Evolutionary conservation across 2,113 vertebrate genomes (phyloP).

Genomic region (Uria aalge): DNA sequence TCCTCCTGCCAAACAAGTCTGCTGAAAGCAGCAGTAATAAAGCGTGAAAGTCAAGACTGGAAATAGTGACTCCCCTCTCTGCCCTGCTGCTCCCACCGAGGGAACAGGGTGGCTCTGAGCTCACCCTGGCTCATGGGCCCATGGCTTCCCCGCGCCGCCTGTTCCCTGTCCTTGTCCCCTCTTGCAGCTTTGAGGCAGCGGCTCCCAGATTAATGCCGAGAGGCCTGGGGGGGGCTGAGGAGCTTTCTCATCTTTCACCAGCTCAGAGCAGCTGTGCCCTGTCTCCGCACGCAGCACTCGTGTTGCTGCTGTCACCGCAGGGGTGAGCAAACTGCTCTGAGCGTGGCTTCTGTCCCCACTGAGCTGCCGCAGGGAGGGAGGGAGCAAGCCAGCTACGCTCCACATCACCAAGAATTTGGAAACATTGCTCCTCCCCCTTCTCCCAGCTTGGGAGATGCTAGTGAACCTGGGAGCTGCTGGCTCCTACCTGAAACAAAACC

Average conservation of each 20-base stretch:
- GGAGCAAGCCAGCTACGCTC: background rate
- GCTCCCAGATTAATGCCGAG: accelerated
- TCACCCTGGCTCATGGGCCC: background rate
- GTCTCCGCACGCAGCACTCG: background rate
- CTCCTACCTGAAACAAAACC: background rate
- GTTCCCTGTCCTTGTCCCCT: accelerated
- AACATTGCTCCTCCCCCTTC: background rate
- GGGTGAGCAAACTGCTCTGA: background rate
- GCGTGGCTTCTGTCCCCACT: background rate
- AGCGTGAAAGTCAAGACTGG: background rate
- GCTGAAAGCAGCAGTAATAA: background rate
- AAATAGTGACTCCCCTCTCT: background rate
- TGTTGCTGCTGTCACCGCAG: background rate
- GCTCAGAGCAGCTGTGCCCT: background rate
- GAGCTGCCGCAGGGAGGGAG: background rate
- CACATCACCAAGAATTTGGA: background rate
- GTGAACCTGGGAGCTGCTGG: background rate
- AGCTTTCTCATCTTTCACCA: background rate
- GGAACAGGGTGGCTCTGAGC: background rate
- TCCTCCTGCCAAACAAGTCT: background rate
- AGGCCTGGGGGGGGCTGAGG: background rate
- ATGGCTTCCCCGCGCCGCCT: accelerated
- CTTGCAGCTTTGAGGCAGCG: background rate
- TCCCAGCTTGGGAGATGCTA: background rate
- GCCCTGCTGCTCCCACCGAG: background rate